Percentiles rank a stretch among this genome's conserved stretches.
Conservation (phyloP, 2,113 vertebrate genomes). For the Hemicordylus capensis region DNA sequence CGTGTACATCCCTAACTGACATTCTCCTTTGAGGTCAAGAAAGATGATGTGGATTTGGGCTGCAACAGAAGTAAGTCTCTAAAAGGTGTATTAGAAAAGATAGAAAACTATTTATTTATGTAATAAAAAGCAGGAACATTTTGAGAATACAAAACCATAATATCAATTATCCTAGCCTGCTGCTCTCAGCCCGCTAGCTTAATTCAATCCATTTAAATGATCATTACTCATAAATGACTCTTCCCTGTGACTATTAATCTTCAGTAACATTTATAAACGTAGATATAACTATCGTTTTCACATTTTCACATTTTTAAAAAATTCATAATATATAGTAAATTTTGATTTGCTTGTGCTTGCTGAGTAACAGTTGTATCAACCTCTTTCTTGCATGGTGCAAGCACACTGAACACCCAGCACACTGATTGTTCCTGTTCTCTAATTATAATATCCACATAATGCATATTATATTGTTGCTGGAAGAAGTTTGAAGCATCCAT, state of each 20-base stretch:
- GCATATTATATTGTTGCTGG: not conserved
- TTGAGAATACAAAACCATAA: conserved; percentile 49
- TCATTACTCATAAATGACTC: conserved; percentile 51
- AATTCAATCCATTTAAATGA: conserved; percentile 60
- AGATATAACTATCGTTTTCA: not conserved
- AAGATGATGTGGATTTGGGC: not conserved
- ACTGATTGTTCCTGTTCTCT: not conserved
- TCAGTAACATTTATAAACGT: conserved; percentile 42
- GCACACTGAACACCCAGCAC: too few species aligned
- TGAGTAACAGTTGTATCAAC: not conserved
- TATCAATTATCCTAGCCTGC: conserved; percentile 36
- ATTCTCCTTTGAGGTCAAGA: too few species aligned
- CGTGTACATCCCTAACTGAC: too few species aligned
- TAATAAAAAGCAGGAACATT: conserved; percentile 9
- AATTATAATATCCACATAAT: not conserved
- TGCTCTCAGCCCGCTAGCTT: not conserved
- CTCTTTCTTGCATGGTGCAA: not conserved
- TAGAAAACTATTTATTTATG: conserved; percentile 3
- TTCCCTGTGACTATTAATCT: conserved; percentile 52
- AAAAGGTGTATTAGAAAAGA: conserved; percentile 18
- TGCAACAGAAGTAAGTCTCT: conserved; percentile 10
- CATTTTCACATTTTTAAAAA: not conserved
- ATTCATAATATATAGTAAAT: not conserved
- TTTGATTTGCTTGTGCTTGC: not conserved
- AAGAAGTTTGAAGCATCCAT: not conserved